Base-by-base conservation (phyloP, 2,888 invertebrate species). In the Synergus umbraculus region DNA sequence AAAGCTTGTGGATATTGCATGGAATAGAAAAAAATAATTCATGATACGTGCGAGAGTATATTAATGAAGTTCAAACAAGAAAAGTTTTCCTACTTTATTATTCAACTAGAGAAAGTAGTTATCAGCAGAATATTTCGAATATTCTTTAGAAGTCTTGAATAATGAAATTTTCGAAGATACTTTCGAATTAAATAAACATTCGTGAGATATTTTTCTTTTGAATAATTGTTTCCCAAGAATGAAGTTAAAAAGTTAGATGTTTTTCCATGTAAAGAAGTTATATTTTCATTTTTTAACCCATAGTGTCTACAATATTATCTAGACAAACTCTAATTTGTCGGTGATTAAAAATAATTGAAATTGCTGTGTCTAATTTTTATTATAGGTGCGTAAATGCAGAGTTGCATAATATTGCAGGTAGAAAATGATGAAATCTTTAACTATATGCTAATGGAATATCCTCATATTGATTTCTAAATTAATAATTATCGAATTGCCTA, bases 361-460 rank as follows among this genome's bases (percentile, higher is more conserved):
- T 5, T 37, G 29, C 37, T 37, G 37, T 37, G 5, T 37, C 37
- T 37, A 37, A 37, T 37, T 37, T 37, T 37, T 7, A 37, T 37
- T 37, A 2, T 37, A 37, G 37, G 37, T 37, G 7, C 37, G 37
- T 37, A 37, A 37, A 73, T 73, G 29, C 54, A 29, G 73, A 29
- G 73, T 73, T 54, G 37, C 37, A 73, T 54, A 73, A 41, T 54
- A 29, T 73, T 73, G n/a, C 15, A 37, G 10, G 8, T n/a, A 5
- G 54, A 41, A 73, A 73, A 49, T 73, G 9, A 41, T 73, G 69
- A 29, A 49, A 73, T 73, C 54, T 73, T 54, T 73, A n/a, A 73
- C n/a, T 73, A 73, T 54, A 73, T 73, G 73, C 49, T 73, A 73
- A 73, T 73, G 73, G 54, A 54, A 73, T 73, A 54, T 73, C n/a